These are phyloP conservation scores for Otolemur crassicaudatus DNA, from an alignment of 2,797 vertebrate species.

Conservation along the genomic window DNA sequence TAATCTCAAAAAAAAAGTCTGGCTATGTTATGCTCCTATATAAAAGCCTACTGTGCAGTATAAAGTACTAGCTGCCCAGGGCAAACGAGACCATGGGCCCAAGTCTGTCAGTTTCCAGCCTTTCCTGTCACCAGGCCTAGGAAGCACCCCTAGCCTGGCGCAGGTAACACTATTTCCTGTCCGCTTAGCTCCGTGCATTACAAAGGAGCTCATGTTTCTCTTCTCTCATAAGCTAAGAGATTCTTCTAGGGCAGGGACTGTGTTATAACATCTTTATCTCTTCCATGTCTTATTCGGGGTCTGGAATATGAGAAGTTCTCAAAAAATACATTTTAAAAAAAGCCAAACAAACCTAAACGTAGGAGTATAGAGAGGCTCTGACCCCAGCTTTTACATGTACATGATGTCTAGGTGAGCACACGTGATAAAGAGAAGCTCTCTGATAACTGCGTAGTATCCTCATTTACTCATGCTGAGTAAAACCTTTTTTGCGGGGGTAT, in stretches of 20 bases:
- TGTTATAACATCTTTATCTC: slow-evolving; percentile 3
- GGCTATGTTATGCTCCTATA: neutral
- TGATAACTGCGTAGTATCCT: too few species aligned
- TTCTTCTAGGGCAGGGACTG: neutral
- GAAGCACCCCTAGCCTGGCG: neutral
- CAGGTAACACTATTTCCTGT: neutral
- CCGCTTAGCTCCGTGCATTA: neutral
- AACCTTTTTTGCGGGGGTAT: neutral
- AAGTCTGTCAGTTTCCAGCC: neutral
- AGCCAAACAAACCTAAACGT: neutral
- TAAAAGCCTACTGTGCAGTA: neutral
- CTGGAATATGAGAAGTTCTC: neutral
- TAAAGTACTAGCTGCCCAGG: neutral
- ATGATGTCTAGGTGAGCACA: neutral
- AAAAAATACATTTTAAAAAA: neutral
- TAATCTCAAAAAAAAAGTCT: neutral
- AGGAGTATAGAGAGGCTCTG: neutral
- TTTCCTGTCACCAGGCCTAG: neutral
- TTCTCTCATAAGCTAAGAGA: neutral
- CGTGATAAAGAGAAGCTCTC: neutral
- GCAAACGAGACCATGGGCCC: neutral
- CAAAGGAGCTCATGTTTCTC: neutral
- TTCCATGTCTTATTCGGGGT: neutral
- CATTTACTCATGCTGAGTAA: neutral
- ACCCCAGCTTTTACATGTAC: neutral